Base-by-base conservation (phyloP, 1,140 invertebrate species). In the Campoletis sonorensis region DNA sequence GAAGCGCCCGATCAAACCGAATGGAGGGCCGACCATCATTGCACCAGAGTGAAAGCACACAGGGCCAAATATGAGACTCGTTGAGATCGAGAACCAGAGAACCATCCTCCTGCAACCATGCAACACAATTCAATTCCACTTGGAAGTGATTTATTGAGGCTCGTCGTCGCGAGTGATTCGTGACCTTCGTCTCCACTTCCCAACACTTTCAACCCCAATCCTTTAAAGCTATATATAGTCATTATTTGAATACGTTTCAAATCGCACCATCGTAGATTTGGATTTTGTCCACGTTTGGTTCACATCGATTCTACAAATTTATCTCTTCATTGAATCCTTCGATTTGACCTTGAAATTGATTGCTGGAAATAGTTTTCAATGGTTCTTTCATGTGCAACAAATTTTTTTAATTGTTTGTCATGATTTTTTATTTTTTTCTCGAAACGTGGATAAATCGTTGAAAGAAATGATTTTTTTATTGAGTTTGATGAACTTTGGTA, bases 1-100 rank as follows among this genome's bases (percentile, higher is more conserved):
- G 71, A 72, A 76, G 77, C 40, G 76, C 49, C 70, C 40, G 71
- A 78, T 79, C 81, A 79, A 68, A 82, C 33, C 58, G 73, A 77
- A 77, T 79, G 64, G 68, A 79, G 61, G 49, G 45, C 61, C n/a
- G 54, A 54, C 72, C 72, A 75, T 40, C 45, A 68, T 58, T n/a
- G n/a, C 33, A 67, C 18, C 58, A 79, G 37, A 49, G 64, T 64
- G 23, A 68, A 21, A 10, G 61, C 37, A 58, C 27, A 51, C 30
- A 51, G 23, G n/a, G 21, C 11, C 40, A 18, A 75, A 45, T 16
- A 61, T 61, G 51, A 18, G 54, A 37, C 73, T 37, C 54, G 73
- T 61, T 33, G 51, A 23, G 54, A 26, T 16, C 21, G 40, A 51
- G 72, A 23, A 30, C 13, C 3, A 51, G 40, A 33, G 13, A 54